phyloP scores from a whole-genome alignment of 2,113 vertebrate species.

The Falco punctatus region DNA sequence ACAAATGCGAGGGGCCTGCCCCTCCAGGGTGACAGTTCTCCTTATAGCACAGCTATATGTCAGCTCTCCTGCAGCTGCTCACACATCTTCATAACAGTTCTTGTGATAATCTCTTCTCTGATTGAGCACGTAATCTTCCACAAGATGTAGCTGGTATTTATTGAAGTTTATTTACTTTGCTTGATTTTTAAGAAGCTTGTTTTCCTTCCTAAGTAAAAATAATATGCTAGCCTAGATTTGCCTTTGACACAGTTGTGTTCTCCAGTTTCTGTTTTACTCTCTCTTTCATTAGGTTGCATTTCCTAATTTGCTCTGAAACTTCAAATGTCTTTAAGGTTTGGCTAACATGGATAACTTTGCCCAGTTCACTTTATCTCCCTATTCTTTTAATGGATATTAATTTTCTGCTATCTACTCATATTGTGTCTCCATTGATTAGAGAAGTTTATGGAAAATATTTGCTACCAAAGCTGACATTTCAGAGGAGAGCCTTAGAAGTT shows the following conservation, averaged over 20 bases:
- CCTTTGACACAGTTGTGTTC: background rate
- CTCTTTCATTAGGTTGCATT: background rate
- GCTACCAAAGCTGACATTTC: background rate
- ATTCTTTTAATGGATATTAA: background rate
- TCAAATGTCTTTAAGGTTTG: background rate
- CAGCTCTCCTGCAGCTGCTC: background rate
- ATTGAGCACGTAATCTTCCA: background rate
- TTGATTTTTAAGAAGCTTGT: background rate
- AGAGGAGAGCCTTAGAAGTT: background rate
- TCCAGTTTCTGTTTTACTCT: background rate
- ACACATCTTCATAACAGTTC: background rate
- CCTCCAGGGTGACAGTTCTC: background rate
- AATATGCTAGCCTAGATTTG: background rate
- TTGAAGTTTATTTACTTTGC: background rate
- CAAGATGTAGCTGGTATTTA: background rate
- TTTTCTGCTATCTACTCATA: background rate
- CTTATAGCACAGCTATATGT: background rate
- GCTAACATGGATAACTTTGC: background rate
- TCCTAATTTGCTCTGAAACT: background rate
- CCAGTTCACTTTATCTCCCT: background rate
- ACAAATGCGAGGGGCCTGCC: fast-evolving
- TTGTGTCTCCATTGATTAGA: background rate
- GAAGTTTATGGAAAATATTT: background rate
- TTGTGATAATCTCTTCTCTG: background rate
- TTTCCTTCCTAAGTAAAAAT: background rate